Base-by-base conservation (phyloP, 2,888 invertebrate genomes). In the Melitaea athalia region DNA sequence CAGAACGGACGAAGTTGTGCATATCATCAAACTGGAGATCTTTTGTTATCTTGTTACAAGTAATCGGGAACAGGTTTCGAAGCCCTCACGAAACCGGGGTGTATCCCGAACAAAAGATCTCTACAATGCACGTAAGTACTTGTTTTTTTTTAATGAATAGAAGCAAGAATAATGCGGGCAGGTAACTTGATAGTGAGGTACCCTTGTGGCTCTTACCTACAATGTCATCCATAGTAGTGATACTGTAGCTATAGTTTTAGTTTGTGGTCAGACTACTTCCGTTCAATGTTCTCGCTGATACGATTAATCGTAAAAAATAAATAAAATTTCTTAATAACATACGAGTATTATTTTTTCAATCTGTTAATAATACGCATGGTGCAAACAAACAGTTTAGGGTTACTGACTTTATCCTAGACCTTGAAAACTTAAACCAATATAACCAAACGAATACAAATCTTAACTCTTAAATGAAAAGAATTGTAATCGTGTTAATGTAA, bases 11-110 rank as follows among this genome's bases (percentile, higher is more conserved):
- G 33, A 63, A 64, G 10, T 61, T 50, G 60, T 68, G 61, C 62
- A 64, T 59, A 52, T 65, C 66, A 63, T 66, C 64, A 59, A 31
- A 59, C 78, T 80, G 77, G 77, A 76, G 72, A 75, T 74, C 79
- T 79, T 82, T 84, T 84, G 82, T 82, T 80, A 79, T 78, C 78
- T 79, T 77, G 77, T 76, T 78, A 75, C 75, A 76, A 75, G 76
- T 78, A 79, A 80, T 79, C 71, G 75, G 72, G 77, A 86, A 88
- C 88, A 80, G 85, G 88, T 89, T 88, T 76, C 79, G 63, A 74
- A 82, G 82, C 78, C 79, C 78, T 76, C 76, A 81, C 84, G 83
- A 81, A 79, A 78, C 75, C 78, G 74, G 78, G 78, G 80, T 78
- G 81, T 77, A 77, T 75, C 75, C 76, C 76, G 75, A 84, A 86